Conservation (phyloP, 2,888 invertebrate genomes). For the Cynaeus angustus region DNA sequence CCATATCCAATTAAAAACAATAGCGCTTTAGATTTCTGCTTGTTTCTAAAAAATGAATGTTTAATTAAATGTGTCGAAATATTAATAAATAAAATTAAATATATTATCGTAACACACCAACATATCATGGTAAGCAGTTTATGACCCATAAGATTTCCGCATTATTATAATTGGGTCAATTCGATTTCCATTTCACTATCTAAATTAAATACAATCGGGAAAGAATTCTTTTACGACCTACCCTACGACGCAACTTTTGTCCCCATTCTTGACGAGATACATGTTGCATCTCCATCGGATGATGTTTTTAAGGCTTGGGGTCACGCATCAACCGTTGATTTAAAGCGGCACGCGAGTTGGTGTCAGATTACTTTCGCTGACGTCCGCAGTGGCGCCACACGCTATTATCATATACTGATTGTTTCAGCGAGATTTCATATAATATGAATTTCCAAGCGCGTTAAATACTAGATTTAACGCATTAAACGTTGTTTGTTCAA, state of each 20-base stretch:
- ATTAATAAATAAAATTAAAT: slow-evolving; percentile 24
- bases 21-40: slow-evolving; percentile 19
- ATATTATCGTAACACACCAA: slow-evolving; percentile 28
- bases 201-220: background rate
- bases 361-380: slow-evolving; percentile 63
- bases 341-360: slow-evolving; percentile 63
- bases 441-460: slow-evolving; percentile 57
- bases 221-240: background rate
- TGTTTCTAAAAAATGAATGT: slow-evolving; percentile 33
- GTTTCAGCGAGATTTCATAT: slow-evolving; percentile 59
- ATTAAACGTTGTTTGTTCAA: slow-evolving; percentile 58
- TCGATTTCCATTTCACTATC: background rate
- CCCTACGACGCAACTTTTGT: background rate
- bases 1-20: slow-evolving; percentile 42
- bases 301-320: slow-evolving; percentile 46
- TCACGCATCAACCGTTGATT: slow-evolving; percentile 63
- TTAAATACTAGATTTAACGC: slow-evolving; percentile 61
- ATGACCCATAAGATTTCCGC: slow-evolving; percentile 31
- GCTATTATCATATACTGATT: slow-evolving; percentile 57
- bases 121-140: slow-evolving; percentile 18
- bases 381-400: slow-evolving; percentile 60
- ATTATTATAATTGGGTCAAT: slow-evolving; percentile 26
- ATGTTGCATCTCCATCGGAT: slow-evolving; percentile 16
- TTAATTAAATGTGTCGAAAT: slow-evolving; percentile 31
- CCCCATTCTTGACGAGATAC: background rate